A percentile compares a stretch with the other conserved stretches of the same genome.
Conservation (phyloP, 2,797 vertebrate genomes). For the Etheostoma nigrum region DNA sequence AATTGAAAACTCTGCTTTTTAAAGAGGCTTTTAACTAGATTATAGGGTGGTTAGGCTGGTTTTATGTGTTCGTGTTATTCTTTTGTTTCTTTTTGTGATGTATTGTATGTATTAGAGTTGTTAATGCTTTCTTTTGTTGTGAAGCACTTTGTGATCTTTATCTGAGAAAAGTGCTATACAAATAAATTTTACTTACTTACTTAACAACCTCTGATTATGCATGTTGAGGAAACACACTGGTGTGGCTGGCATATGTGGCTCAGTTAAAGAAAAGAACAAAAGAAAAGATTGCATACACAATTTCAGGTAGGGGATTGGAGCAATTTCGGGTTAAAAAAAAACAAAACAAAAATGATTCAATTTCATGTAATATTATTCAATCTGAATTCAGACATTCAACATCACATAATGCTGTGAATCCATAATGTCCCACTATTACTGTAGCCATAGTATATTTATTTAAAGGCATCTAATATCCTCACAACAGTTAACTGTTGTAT, state of each 20-base stretch:
- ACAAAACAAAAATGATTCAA: slow-evolving; percentile 35
- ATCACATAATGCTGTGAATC: neutral
- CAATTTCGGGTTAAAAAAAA: neutral
- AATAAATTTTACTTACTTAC: too few species aligned
- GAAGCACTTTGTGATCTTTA: too few species aligned
- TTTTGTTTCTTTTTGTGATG: too few species aligned
- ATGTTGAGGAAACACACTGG: slow-evolving; percentile 4
- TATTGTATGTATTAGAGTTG: too few species aligned
- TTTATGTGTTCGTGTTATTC: too few species aligned
- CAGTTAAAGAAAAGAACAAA: neutral
- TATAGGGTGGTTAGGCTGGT: too few species aligned
- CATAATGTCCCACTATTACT: neutral
- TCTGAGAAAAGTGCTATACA: too few species aligned
- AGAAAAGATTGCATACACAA: neutral
- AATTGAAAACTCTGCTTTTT: too few species aligned
- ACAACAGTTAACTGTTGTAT: neutral
- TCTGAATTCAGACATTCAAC: slow-evolving; percentile 8
- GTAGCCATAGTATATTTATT: neutral
- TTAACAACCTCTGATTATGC: slow-evolving; percentile 15
- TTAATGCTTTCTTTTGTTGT: too few species aligned
- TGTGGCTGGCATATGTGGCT: slow-evolving; percentile 7
- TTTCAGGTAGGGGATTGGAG: neutral
- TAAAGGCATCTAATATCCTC: too few species aligned
- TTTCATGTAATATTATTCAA: slow-evolving; percentile 27
- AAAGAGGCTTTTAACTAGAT: too few species aligned